Evolutionary conservation across 2,113 vertebrate genomes (phyloP), one percentile per base, ranked within the genome.

Genomic region (Ctenodactylus gundi): DNA sequence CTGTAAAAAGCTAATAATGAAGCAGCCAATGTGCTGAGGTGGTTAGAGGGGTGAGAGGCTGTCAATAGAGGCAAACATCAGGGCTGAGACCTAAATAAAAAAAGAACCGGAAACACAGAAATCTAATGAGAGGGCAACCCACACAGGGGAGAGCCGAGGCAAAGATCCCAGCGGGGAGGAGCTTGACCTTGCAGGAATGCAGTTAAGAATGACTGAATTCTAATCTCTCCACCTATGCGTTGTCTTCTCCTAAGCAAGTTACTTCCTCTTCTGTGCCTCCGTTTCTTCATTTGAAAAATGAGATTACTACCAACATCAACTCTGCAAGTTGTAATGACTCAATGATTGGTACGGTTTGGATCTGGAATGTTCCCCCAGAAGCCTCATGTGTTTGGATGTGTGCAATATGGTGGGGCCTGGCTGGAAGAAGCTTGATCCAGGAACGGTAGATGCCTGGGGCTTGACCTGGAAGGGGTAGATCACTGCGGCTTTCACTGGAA

Each of bases 81-180:
- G 67, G 51, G 39, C 85, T 51, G 18, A 77, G 46, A 51, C 34
- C n/a, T 34, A 6, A 8, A 58, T 1, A 70, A 36, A 53, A 76
- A 73, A 53, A 64, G 39, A 64, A 31, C 27, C 8, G 53, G 31
- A 20, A 75, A 64, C 41, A 9, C 2, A 2, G 85, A 44, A 68
- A 64, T 23, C 29, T 1, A 27, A 53, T 0, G 14, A 39, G 58
- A 29, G 80, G 78, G 36, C 25, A 17, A 6, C 10, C 6, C 0
- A 4, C 44, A 25, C 25, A 23, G 15, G 15, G 41, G 6, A 39
- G 21, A 6, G 25, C 21, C 23, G 0, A 5, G 11, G 10, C 57
- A 13, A 46, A n/a, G 70, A 14, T 0, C 31, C 53, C 0, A 2
- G 77, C n/a, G 57, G n/a, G 17, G 17, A n/a, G 3, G 4, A n/a